Evolutionary conservation across 2,797 vertebrate genomes (phyloP).

Genomic region (Gymnothorax reevesii): DNA sequence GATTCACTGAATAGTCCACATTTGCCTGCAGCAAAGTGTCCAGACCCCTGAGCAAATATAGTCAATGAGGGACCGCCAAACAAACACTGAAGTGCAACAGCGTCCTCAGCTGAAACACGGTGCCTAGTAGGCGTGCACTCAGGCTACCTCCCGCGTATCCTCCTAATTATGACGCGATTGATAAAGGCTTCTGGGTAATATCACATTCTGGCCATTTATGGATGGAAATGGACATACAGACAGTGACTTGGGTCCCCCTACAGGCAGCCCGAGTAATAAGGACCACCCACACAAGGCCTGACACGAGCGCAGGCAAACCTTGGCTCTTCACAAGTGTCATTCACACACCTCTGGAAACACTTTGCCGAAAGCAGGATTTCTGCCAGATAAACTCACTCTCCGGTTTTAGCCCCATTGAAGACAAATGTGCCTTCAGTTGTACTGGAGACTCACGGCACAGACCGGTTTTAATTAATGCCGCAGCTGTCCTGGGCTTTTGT

Average conservation of each 20-base stretch:
- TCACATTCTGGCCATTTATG: too few relatives aligned
- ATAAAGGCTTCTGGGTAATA: too few relatives aligned
- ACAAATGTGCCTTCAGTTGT: neutral
- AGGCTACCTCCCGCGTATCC: too few relatives aligned
- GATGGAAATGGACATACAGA: too few relatives aligned
- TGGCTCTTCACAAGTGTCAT: neutral
- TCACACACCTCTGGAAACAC: neutral
- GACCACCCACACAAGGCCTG: too few relatives aligned
- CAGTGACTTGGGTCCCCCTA: too few relatives aligned
- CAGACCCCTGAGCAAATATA: too few relatives aligned
- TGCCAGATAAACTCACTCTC: neutral
- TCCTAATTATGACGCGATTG: too few relatives aligned
- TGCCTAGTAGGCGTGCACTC: too few relatives aligned
- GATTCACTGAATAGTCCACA: neutral
- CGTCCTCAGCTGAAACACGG: too few relatives aligned
- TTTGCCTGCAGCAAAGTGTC: neutral
- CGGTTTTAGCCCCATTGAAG: neutral
- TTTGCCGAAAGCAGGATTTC: neutral
- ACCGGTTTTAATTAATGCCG: slow-evolving; percentile 14
- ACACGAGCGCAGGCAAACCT: neutral
- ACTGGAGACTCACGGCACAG: neutral
- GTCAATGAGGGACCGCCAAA: too few relatives aligned
- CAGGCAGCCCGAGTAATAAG: neutral
- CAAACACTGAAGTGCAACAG: too few relatives aligned
- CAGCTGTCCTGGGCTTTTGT: neutral